These are phyloP conservation scores for Callithrix jacchus DNA, from an alignment of 2,113 vertebrate genomes.

Conservation along the genomic window DNA sequence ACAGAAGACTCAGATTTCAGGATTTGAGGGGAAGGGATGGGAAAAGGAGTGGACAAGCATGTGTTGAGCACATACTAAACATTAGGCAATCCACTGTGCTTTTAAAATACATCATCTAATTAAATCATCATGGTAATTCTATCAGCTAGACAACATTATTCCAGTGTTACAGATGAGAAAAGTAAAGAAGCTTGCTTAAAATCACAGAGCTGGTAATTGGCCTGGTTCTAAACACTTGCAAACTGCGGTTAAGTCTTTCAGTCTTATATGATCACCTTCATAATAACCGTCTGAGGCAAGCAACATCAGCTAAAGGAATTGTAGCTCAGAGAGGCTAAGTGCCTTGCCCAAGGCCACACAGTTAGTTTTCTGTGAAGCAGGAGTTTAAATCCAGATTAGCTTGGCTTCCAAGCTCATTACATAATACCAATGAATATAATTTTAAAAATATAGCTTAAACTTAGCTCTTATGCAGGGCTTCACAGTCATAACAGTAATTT, in stretches of 20 bases:
- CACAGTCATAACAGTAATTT: background rate
- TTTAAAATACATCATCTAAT: background rate
- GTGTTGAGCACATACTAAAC: background rate
- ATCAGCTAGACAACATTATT: background rate
- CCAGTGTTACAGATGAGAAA: background rate
- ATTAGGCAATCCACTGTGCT: background rate
- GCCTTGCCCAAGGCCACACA: background rate
- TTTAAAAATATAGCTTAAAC: background rate
- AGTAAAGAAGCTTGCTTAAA: background rate
- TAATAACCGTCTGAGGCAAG: background rate
- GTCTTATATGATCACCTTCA: background rate
- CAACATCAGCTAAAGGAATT: background rate
- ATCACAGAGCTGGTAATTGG: background rate
- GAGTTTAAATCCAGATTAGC: background rate
- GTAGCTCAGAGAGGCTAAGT: background rate
- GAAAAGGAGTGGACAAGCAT: background rate
- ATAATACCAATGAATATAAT: background rate
- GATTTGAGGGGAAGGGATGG: background rate
- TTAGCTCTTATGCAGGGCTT: background rate
- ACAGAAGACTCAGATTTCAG: background rate
- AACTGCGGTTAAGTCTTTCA: background rate
- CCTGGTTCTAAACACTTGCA: background rate
- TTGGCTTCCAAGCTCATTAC: background rate
- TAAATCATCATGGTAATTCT: background rate
- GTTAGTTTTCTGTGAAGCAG: background rate